Conservation (phyloP, 2,888 invertebrate species). For the Steinernema hermaphroditum region DNA sequence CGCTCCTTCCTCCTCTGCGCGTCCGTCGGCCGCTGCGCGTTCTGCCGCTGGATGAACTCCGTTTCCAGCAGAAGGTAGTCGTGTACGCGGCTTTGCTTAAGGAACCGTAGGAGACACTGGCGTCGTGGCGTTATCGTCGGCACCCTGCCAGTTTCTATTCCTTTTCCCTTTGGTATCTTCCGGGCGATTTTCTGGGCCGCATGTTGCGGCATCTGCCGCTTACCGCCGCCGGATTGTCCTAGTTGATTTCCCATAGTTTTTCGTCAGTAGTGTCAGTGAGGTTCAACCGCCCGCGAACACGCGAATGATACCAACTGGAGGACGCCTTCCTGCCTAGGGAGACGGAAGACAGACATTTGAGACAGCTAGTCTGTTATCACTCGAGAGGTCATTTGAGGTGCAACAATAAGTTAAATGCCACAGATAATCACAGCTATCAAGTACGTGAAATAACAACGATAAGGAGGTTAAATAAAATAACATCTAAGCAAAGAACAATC, state of each 20-base stretch:
- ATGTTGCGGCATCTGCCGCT: slow-evolving; percentile 53
- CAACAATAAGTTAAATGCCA: too few relatives aligned
- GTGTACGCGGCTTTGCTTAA: slow-evolving; percentile 55
- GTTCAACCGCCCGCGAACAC: neutral
- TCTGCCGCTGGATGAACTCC: slow-evolving; percentile 54
- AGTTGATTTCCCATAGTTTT: slow-evolving; percentile 35
- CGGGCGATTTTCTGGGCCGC: slow-evolving; percentile 52
- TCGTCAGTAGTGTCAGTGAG: slow-evolving; percentile 4
- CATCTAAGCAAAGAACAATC: neutral
- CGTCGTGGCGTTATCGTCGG: slow-evolving; percentile 48
- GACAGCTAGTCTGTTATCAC: too few relatives aligned
- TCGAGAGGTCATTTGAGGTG: too few relatives aligned
- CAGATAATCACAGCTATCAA: neutral
- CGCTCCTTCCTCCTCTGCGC: slow-evolving; percentile 47
- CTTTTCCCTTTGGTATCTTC: slow-evolving; percentile 44
- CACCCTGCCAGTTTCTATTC: slow-evolving; percentile 12
- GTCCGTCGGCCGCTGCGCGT: slow-evolving; percentile 41
- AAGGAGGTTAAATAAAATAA: neutral
- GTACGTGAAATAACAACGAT: neutral
- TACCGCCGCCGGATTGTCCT: slow-evolving; percentile 41
- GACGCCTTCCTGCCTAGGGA: too few relatives aligned
- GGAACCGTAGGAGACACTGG: slow-evolving; percentile 52
- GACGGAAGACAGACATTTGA: too few relatives aligned
- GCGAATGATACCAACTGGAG: neutral
- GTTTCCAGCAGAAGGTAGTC: slow-evolving; percentile 56